These are phyloP conservation scores for Oncorhynchus masou DNA, from an alignment of 2,113 vertebrate species.

Conservation along the genomic window DNA sequence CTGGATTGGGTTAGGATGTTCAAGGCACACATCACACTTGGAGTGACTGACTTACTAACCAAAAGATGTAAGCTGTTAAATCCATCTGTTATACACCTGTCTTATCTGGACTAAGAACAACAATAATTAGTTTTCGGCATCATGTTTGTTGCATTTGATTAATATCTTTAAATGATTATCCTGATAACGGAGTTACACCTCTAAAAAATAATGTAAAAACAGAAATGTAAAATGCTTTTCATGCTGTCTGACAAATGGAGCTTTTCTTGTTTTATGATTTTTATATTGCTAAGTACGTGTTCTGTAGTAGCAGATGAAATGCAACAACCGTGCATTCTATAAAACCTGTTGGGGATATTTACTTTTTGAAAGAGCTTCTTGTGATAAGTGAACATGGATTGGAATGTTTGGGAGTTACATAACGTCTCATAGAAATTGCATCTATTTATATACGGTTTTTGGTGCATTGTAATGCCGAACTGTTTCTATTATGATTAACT, in stretches of 20 bases:
- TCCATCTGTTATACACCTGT: background rate
- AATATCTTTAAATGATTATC: conserved; percentile 56
- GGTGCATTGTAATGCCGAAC: background rate
- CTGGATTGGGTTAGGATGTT: conserved; percentile 9
- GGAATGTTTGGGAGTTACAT: background rate
- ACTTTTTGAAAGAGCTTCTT: background rate
- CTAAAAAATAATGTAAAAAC: too few relatives aligned
- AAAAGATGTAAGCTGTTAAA: conserved; percentile 38
- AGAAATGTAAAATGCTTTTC: conserved; percentile 15
- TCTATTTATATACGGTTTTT: background rate
- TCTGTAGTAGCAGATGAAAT: too few relatives aligned
- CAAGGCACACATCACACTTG: background rate
- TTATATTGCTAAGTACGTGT: too few relatives aligned
- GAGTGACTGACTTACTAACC: conserved; percentile 46
- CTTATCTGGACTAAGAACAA: too few relatives aligned
- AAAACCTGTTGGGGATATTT: too few relatives aligned
- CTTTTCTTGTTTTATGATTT: background rate
- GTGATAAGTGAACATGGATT: background rate
- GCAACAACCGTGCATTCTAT: too few relatives aligned
- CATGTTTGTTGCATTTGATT: conserved; percentile 58
- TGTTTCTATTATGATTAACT: background rate
- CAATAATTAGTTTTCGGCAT: conserved; percentile 2
- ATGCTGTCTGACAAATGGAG: conserved; percentile 12
- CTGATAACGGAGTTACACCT: conserved; percentile 19
- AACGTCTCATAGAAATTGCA: background rate